phyloP scores from a whole-genome alignment of 37 sponge, comb jelly and placozoan species.

The Halichondria panicea region DNA sequence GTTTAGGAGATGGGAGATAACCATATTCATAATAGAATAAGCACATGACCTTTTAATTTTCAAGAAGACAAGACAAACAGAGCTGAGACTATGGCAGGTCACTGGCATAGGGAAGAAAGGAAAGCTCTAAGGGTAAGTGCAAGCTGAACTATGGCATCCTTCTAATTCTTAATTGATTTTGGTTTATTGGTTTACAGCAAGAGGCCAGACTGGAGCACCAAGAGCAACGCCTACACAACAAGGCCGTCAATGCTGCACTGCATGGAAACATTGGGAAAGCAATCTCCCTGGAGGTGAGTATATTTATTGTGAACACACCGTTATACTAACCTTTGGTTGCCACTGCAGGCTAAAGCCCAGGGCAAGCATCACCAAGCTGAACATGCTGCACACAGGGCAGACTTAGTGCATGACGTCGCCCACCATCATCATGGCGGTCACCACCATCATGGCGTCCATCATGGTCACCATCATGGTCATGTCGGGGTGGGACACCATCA shows the following conservation, averaged over 20 bases:
- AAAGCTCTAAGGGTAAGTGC: conserved; percentile 33
- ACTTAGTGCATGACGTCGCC: conserved; percentile 39
- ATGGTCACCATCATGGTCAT: conserved; percentile 31
- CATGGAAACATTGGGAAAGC: conserved; percentile 78
- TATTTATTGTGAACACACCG: no score
- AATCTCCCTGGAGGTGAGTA: conserved; percentile 46
- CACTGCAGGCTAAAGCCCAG: conserved; percentile 52
- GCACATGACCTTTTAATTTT: no score
- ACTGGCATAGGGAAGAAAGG: conserved; percentile 31
- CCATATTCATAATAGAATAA: no score
- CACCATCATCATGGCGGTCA: conserved; percentile 45
- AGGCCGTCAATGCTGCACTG: conserved; percentile 66
- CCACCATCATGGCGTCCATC: conserved; percentile 32
- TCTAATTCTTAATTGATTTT: neutral
- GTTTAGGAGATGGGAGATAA: no score
- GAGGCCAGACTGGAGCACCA: conserved; percentile 53
- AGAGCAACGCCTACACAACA: conserved; percentile 61
- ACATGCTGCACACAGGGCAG: conserved; percentile 41
- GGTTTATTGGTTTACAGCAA: conserved; percentile 30
- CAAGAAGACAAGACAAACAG: no score
- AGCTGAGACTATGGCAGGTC: neutral
- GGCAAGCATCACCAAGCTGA: conserved; percentile 62
- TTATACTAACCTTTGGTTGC: conserved; percentile 16
- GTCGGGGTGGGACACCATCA: neutral
- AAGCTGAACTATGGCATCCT: neutral